These are phyloP conservation scores for Melanchra persicariae DNA, from an alignment of 2,888 invertebrate species.

Conservation along the genomic window DNA sequence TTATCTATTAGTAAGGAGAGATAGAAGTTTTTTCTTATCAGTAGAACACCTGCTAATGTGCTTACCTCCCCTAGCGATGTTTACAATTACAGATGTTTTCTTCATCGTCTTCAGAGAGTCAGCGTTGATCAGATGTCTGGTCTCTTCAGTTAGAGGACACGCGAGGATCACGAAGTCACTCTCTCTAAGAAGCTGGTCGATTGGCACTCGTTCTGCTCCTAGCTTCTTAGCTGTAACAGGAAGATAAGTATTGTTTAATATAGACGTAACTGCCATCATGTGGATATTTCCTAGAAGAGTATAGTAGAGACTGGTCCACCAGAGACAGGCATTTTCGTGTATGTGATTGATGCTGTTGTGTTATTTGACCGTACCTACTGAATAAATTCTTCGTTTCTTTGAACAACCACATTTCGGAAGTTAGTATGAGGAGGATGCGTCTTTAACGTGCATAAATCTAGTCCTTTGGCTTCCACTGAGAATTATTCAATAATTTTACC, in stretches of 20 bases:
- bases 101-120: slow-evolving; percentile 94
- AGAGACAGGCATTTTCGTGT: too few species aligned
- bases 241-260: not conserved
- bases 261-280: too few species aligned
- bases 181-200: slow-evolving; percentile 92
- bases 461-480: too few species aligned
- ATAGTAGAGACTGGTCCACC: too few species aligned
- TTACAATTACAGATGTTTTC: slow-evolving; percentile 93
- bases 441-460: too few species aligned
- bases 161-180: slow-evolving; percentile 95
- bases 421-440: too few species aligned
- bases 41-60: not conserved
- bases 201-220: slow-evolving; percentile 91
- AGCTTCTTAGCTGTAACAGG: slow-evolving; percentile 83
- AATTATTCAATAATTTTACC: too few species aligned
- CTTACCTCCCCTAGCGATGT: slow-evolving; percentile 93
- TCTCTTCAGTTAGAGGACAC: slow-evolving; percentile 93
- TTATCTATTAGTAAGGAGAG: too few species aligned
- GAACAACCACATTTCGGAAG: too few species aligned
- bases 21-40: not conserved
- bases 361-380: too few species aligned
- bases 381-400: too few species aligned
- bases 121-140: slow-evolving; percentile 93
- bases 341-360: too few species aligned
- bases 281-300: not conserved